These are phyloP conservation scores for Noctua janthina DNA, from an alignment of 2,888 invertebrate genomes.

Conservation along the genomic window DNA sequence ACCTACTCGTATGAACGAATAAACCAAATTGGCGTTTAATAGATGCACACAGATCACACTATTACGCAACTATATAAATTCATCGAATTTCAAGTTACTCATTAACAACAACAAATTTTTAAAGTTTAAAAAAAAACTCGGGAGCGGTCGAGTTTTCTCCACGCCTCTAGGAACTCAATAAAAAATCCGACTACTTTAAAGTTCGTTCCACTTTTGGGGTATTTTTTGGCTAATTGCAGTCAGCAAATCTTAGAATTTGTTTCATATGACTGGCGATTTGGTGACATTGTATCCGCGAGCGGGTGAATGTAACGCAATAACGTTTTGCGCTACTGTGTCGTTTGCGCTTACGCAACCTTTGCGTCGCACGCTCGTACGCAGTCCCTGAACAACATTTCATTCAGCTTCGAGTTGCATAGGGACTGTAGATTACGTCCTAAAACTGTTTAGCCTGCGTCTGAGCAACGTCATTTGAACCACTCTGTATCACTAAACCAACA, in stretches of 20 bases:
- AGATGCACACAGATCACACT: too few relatives aligned
- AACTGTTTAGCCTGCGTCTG: background rate
- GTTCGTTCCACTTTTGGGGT: background rate
- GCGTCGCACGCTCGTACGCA: too few relatives aligned
- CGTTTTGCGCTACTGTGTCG: background rate
- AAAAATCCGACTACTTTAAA: background rate
- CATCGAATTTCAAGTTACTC: too few relatives aligned
- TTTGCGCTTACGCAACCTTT: too few relatives aligned
- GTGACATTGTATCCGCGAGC: background rate
- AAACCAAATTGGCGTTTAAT: too few relatives aligned
- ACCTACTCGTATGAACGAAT: too few relatives aligned
- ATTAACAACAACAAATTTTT: too few relatives aligned
- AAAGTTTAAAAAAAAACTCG: too few relatives aligned
- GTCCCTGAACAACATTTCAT: background rate
- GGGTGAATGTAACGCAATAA: too few relatives aligned
- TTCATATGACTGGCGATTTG: background rate
- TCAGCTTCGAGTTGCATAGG: background rate
- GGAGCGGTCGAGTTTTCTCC: too few relatives aligned
- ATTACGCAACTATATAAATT: too few relatives aligned
- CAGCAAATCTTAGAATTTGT: background rate
- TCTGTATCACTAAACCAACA: background rate
- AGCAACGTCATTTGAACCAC: background rate
- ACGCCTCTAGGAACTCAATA: too few relatives aligned
- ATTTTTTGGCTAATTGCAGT: background rate
- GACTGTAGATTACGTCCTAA: background rate